These are phyloP conservation scores for Acanthurus lineatus DNA, from an alignment of 2,797 vertebrate species.

Conservation along the genomic window DNA sequence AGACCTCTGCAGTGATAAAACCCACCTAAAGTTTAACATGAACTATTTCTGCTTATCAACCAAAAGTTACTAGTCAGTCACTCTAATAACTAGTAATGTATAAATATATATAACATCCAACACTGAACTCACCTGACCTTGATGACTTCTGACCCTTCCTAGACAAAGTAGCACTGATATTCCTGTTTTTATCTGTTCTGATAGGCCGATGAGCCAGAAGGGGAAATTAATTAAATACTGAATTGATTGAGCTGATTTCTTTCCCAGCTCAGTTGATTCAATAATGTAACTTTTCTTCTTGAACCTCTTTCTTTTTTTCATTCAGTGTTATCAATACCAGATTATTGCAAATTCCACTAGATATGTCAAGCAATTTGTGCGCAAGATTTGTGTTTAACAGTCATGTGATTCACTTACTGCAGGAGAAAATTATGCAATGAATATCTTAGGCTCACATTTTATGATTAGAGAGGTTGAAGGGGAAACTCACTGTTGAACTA, in stretches of 20 bases:
- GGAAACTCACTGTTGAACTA: not conserved
- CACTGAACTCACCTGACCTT: conserved; percentile 52
- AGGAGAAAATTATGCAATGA: conserved; percentile 9
- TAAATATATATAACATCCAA: too few relatives aligned
- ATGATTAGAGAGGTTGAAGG: conserved; percentile 7
- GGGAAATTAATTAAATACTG: conserved; percentile 23
- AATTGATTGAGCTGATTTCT: conserved; percentile 24
- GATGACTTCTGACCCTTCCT: conserved; percentile 66
- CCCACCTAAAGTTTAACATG: not conserved
- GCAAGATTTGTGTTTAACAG: conserved; percentile 7
- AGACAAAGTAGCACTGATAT: conserved; percentile 54
- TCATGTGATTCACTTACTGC: conserved; percentile 6
- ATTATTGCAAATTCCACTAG: not conserved
- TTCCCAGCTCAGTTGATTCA: conserved; percentile 50
- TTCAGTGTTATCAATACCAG: not conserved
- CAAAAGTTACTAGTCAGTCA: too few relatives aligned
- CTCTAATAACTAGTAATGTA: too few relatives aligned
- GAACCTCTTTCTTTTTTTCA: conserved; percentile 4
- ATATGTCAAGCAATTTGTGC: conserved; percentile 7
- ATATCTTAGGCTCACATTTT: conserved; percentile 11
- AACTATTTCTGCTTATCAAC: too few relatives aligned
- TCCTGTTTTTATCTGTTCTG: conserved; percentile 52
- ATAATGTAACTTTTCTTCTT: conserved; percentile 48
- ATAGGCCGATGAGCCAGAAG: conserved; percentile 44
- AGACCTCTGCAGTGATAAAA: conserved; percentile 70